phyloP scores from a whole-genome alignment of 2,113 vertebrate species.

The Campylomormyrus numenius region DNA sequence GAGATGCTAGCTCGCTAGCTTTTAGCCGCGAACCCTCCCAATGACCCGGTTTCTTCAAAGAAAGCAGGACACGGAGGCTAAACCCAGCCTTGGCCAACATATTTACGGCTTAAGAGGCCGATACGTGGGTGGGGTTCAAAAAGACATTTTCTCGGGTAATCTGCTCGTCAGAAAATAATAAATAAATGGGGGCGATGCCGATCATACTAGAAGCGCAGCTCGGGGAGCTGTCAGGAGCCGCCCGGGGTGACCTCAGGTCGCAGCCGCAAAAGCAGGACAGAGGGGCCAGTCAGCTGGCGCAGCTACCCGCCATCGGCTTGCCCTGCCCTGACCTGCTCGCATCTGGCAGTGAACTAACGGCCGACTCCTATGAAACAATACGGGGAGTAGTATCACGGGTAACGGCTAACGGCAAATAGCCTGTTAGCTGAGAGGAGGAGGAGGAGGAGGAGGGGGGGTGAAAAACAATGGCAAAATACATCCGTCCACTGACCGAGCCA shows the following conservation, averaged over 20 bases:
- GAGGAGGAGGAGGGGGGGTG: not conserved
- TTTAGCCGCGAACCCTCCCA: not conserved
- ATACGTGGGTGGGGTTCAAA: not conserved
- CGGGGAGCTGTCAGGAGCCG: not conserved
- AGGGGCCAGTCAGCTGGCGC: not conserved
- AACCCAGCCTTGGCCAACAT: not conserved
- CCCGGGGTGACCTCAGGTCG: not conserved
- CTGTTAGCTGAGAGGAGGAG: not conserved
- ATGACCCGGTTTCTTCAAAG: conserved; percentile 5
- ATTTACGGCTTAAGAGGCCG: not conserved
- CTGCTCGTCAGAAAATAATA: not conserved
- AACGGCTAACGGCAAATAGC: not conserved
- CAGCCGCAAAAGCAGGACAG: not conserved
- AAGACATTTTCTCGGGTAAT: not conserved
- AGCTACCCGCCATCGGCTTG: not conserved
- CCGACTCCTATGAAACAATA: not conserved
- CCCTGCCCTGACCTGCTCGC: not conserved
- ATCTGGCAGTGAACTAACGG: not conserved
- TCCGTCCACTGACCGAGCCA: not conserved
- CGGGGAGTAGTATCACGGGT: not conserved
- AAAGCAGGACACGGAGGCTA: not conserved
- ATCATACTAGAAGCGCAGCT: not conserved
- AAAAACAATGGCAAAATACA: not conserved
- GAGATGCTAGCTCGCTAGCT: not conserved
- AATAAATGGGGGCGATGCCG: not conserved